These are phyloP conservation scores for Lindbergichthys nudifrons DNA, from an alignment of 2,797 vertebrate genomes.

Conservation along the genomic window DNA sequence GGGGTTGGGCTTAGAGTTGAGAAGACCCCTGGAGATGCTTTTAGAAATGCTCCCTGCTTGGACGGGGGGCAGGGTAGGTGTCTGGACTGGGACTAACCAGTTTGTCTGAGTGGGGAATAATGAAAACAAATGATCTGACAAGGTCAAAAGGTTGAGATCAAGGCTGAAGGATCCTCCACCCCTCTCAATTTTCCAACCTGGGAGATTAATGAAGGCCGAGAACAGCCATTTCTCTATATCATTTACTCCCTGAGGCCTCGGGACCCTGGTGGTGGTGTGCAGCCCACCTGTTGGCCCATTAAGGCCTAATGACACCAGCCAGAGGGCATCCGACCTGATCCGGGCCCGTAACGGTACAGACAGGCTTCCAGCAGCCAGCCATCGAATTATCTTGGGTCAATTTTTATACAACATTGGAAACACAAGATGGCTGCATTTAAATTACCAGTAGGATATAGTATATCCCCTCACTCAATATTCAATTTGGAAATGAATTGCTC, in stretches of 20 bases:
- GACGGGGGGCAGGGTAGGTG: conserved; percentile 40
- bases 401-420: neutral
- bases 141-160: conserved; percentile 85
- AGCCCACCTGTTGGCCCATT: conserved; percentile 83
- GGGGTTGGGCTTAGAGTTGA: conserved; percentile 29
- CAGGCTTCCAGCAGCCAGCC: conserved; percentile 8
- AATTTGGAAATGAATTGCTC: too few species aligned
- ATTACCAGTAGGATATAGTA: neutral
- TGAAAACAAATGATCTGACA: conserved; percentile 85
- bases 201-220: conserved; percentile 83
- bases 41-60: conserved; percentile 54
- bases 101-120: conserved; percentile 78
- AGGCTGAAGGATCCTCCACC: conserved; percentile 74
- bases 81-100: conserved; percentile 67
- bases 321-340: conserved; percentile 39
- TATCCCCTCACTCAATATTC: neutral
- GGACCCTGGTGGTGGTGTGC: conserved; percentile 52
- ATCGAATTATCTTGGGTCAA: neutral
- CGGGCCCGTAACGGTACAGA: conserved; percentile 18
- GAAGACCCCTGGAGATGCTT: conserved; percentile 66
- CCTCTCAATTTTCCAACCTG: conserved; percentile 77
- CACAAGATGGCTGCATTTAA: neutral
- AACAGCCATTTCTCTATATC: conserved; percentile 83
- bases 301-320: conserved; percentile 54
- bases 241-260: conserved; percentile 78